These are phyloP conservation scores for Varanus komodoensis DNA, from an alignment of 2,113 vertebrate genomes.

Conservation along the genomic window DNA sequence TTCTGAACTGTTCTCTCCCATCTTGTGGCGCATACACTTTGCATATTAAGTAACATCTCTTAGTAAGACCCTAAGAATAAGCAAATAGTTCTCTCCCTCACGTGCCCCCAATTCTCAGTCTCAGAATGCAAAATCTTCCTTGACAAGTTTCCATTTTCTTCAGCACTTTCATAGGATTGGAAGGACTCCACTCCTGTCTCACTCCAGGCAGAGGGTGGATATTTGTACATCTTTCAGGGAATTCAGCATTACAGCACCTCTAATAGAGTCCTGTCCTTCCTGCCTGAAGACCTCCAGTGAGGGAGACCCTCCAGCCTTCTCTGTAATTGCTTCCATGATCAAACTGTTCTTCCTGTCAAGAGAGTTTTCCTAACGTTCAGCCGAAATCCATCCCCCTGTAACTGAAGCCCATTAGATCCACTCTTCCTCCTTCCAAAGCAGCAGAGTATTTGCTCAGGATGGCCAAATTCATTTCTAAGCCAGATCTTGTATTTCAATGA, in stretches of 20 bases:
- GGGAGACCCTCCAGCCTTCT: neutral
- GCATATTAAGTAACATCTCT: slow-evolving; percentile 34
- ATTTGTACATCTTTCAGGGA: no score
- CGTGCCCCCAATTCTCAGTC: neutral
- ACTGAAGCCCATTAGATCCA: no score
- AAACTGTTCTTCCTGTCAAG: neutral
- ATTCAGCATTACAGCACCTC: no score
- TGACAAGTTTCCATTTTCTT: neutral
- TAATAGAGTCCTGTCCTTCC: neutral
- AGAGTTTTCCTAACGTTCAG: no score
- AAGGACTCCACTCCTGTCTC: neutral
- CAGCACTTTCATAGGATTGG: neutral
- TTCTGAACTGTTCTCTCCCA: slow-evolving; percentile 48
- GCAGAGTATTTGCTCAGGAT: no score
- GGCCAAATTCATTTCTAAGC: no score
- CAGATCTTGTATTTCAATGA: no score
- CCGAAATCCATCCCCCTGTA: no score
- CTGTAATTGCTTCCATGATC: neutral
- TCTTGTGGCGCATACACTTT: slow-evolving; percentile 35
- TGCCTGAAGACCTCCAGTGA: neutral
- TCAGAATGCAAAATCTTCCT: neutral
- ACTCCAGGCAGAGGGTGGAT: neutral
- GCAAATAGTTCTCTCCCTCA: neutral
- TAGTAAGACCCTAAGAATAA: slow-evolving; percentile 36
- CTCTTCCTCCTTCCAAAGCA: no score